A percentile compares a stretch with the other conserved stretches of the same genome.
phyloP scores from a whole-genome alignment of 1,140 invertebrate genomes.

The Monochamus saltuarius region DNA sequence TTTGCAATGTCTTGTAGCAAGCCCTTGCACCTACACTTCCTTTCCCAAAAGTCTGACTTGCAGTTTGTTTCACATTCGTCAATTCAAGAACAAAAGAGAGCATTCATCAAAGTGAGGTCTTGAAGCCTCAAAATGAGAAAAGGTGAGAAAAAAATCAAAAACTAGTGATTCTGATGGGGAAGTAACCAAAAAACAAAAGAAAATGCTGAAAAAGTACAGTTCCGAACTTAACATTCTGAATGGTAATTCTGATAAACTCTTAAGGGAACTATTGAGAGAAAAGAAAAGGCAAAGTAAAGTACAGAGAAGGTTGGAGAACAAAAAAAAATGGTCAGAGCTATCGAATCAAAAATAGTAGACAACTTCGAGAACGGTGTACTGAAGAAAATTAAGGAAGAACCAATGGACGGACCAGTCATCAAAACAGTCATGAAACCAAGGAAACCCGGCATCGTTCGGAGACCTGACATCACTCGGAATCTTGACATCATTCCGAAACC shows the following conservation, averaged over 20 bases:
- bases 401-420: not conserved
- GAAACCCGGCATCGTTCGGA: no score
- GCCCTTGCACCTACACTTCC: no score
- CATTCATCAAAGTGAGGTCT: slow-evolving; percentile 33
- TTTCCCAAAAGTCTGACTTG: no score
- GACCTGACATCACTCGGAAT: no score
- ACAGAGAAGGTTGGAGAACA: not conserved
- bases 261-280: not conserved
- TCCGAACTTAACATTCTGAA: not conserved
- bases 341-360: not conserved
- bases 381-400: slow-evolving; percentile 6
- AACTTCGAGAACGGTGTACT: not conserved
- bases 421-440: no score
- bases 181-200: not conserved
- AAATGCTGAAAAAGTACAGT: not conserved
- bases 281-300: slow-evolving; percentile 7
- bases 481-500: no score
- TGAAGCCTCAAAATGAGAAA: slow-evolving; percentile 35
- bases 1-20: no score
- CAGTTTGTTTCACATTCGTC: no score
- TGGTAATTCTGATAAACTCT: not conserved
- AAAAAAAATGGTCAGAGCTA: not conserved
- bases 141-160: slow-evolving; percentile 14
- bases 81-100: slow-evolving; percentile 32
- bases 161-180: no score